Evolutionary conservation across 1,140 invertebrate genomes (phyloP).

Genomic region (Oedothorax gibbosus): DNA sequence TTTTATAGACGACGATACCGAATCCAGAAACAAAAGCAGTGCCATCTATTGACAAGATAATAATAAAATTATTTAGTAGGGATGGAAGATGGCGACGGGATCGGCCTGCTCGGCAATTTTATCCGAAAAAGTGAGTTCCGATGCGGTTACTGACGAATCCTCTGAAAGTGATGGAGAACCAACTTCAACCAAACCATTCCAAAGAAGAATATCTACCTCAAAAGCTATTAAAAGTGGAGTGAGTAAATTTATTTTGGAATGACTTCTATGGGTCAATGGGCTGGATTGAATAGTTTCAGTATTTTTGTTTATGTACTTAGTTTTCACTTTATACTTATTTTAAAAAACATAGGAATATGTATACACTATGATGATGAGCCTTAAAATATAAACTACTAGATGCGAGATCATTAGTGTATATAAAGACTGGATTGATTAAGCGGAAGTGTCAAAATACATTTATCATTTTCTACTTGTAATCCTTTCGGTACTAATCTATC

Average conservation of each 20-base stretch:
- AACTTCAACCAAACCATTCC: conserved; percentile 76
- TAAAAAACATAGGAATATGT: no score
- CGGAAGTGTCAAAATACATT: no score
- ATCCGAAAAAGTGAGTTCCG: conserved; percentile 60
- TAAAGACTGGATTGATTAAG: no score
- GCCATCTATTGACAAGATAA: conserved; percentile 50
- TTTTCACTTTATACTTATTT: neutral
- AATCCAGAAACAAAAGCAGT: neutral
- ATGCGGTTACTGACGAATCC: conserved; percentile 70
- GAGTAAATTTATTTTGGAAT: conserved; percentile 64
- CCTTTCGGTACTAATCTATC: no score
- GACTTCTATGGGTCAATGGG: neutral
- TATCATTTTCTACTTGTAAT: no score
- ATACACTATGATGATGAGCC: no score
- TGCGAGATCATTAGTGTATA: no score
- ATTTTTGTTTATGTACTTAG: neutral
- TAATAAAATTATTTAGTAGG: conserved; percentile 36
- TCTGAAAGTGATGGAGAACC: conserved; percentile 78
- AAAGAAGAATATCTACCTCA: conserved; percentile 76
- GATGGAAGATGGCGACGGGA: conserved; percentile 62
- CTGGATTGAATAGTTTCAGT: neutral
- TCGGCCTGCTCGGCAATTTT: conserved; percentile 32
- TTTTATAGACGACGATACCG: conserved; percentile 27
- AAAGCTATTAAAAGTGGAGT: conserved; percentile 76
- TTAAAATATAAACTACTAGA: no score